Evolutionary conservation across 2,797 vertebrate species (phyloP).

Genomic region (Microhierax caerulescens): DNA sequence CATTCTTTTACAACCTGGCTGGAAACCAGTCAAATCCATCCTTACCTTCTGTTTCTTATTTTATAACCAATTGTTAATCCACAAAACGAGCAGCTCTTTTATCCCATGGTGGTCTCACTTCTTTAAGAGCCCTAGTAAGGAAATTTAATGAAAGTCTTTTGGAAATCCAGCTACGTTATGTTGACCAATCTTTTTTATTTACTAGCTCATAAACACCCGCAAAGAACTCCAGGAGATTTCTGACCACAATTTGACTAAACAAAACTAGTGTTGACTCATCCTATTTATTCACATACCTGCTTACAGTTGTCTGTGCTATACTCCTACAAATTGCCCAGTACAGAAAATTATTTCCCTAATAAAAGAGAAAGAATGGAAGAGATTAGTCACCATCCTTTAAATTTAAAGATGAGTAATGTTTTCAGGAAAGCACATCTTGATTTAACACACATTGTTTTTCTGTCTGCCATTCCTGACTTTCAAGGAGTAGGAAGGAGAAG

Average conservation of each 20-base stretch:
- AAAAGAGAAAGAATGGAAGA: background rate
- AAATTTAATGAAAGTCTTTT: background rate
- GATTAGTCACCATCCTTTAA: background rate
- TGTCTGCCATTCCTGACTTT: background rate
- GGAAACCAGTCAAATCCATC: background rate
- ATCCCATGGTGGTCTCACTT: background rate
- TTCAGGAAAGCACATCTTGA: background rate
- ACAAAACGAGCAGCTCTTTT: background rate
- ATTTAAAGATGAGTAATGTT: background rate
- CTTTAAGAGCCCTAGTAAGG: background rate
- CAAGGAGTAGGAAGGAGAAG: background rate
- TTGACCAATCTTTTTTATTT: background rate
- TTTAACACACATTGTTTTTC: background rate
- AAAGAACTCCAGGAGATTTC: background rate
- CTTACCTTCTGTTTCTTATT: background rate
- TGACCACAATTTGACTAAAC: background rate
- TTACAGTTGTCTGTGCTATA: background rate
- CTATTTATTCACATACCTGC: background rate
- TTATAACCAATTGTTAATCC: background rate
- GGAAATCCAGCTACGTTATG: background rate
- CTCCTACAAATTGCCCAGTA: background rate
- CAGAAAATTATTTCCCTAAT: background rate
- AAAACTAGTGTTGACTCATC: background rate
- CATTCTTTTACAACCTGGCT: background rate
- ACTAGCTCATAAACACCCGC: background rate